Conservation (phyloP, 1,140 invertebrate genomes). For the Hylaeus anthracinus region DNA sequence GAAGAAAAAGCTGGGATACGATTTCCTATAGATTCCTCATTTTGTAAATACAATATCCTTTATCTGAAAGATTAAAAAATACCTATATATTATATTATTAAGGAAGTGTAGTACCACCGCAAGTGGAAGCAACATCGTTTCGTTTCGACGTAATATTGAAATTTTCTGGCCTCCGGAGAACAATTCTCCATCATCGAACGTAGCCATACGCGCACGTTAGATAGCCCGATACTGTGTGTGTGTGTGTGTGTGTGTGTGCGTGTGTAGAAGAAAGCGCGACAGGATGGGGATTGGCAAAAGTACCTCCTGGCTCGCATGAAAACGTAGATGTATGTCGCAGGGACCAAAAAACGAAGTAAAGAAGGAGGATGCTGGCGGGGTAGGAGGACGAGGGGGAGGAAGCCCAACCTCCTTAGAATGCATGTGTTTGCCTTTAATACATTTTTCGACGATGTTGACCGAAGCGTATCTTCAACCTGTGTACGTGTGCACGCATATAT, state of each 20-base stretch:
- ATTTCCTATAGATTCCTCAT: no score
- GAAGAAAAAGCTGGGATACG: no score
- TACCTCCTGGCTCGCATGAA: constrained; percentile 59
- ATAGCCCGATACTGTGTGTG: constrained; percentile 21
- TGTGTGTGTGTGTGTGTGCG: background rate
- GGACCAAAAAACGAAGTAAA: constrained; percentile 24
- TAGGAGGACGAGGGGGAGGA: background rate
- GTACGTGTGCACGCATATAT: constrained; percentile 52
- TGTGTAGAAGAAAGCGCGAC: constrained; percentile 55
- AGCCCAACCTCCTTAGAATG: constrained; percentile 64
- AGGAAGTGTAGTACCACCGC: no score
- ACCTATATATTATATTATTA: no score
- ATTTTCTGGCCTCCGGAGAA: no score
- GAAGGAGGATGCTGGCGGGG: background rate
- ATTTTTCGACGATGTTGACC: constrained; percentile 72
- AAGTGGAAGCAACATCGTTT: no score
- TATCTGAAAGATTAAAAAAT: no score
- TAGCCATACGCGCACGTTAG: constrained; percentile 19
- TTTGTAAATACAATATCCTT: no score
- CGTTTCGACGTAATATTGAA: background rate
- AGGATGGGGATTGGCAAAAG: constrained; percentile 53
- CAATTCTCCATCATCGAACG: constrained; percentile 15
- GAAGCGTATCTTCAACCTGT: constrained; percentile 62
- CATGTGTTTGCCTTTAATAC: constrained; percentile 73
- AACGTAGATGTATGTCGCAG: constrained; percentile 55